These are phyloP conservation scores for Sinocyclocheilus anophthalmus DNA, from an alignment of 2,113 vertebrate species.

Conservation along the genomic window DNA sequence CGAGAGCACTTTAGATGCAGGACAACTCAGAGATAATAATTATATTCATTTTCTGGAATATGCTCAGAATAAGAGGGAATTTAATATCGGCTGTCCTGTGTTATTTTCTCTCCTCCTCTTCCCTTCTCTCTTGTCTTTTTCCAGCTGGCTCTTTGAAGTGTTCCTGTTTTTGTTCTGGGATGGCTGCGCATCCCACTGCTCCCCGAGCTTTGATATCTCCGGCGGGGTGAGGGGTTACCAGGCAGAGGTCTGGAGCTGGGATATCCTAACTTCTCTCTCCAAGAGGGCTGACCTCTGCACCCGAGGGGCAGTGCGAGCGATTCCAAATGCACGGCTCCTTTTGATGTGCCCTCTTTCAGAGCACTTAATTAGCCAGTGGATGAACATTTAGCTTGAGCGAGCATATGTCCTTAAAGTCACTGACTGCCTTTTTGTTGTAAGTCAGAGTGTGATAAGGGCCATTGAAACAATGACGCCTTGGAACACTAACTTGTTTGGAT, in stretches of 20 bases:
- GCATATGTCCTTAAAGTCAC: slow-evolving; percentile 73
- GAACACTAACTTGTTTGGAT: slow-evolving; percentile 73
- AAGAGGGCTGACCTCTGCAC: slow-evolving; percentile 76
- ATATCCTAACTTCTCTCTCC: slow-evolving; percentile 74
- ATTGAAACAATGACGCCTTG: slow-evolving; percentile 75
- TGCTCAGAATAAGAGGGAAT: slow-evolving; percentile 74
- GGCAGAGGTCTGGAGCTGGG: slow-evolving; percentile 73
- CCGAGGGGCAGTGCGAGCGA: slow-evolving; percentile 67
- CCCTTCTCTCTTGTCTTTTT: slow-evolving; percentile 65
- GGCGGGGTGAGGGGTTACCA: slow-evolving; percentile 76
- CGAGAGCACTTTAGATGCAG: slow-evolving; percentile 85
- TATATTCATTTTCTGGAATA: slow-evolving; percentile 85
- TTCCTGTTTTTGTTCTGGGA: slow-evolving; percentile 74
- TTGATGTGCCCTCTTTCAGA: slow-evolving; percentile 78
- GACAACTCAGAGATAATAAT: slow-evolving; percentile 95
- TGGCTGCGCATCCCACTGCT: slow-evolving; percentile 72
- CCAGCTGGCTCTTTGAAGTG: slow-evolving; percentile 75
- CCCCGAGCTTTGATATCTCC: slow-evolving; percentile 75
- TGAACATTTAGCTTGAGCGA: slow-evolving; percentile 77
- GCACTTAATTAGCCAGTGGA: slow-evolving; percentile 78
- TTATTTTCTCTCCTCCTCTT: slow-evolving; percentile 58
- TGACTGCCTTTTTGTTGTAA: slow-evolving; percentile 62
- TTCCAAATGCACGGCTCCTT: slow-evolving; percentile 68
- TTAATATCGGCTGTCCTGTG: slow-evolving; percentile 67
- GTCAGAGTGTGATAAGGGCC: slow-evolving; percentile 55